phyloP scores from a whole-genome alignment of 2,888 invertebrate genomes.

The Argyresthia goedartella region DNA sequence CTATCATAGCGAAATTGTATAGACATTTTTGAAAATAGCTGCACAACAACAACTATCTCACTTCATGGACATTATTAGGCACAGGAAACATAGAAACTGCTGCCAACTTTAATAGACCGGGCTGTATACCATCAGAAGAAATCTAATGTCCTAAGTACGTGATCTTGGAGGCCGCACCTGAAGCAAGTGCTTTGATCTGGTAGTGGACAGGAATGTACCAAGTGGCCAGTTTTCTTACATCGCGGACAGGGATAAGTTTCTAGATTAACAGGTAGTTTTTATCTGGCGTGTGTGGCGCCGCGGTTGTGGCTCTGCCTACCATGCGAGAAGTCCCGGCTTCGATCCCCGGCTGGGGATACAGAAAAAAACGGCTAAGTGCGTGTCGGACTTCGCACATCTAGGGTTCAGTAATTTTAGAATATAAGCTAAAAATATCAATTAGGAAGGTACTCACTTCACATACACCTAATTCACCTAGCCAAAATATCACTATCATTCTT shows the following conservation, averaged over 20 bases:
- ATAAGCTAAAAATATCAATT: no score
- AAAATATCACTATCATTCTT: no score
- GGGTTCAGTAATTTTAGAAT: no score
- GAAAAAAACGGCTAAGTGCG: no score
- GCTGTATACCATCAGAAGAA: background rate
- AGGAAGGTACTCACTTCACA: no score
- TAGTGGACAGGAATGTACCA: no score
- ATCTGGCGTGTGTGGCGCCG: conserved; percentile 13
- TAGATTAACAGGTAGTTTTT: conserved; percentile 6
- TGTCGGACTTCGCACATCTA: no score
- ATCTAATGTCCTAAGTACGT: conserved; percentile 3
- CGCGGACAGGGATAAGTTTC: conserved; percentile 8
- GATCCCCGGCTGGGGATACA: no score
- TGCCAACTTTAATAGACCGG: background rate
- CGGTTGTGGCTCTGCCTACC: no score
- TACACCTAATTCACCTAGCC: background rate
- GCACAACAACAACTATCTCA: conserved; percentile 13
- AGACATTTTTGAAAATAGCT: conserved; percentile 15
- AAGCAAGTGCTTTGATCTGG: no score
- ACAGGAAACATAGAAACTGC: conserved; percentile 9
- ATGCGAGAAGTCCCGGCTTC: conserved; percentile 7
- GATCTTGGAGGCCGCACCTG: conserved; percentile 12
- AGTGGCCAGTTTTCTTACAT: no score
- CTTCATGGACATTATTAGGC: conserved; percentile 9
- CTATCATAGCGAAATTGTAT: conserved; percentile 11